These are phyloP conservation scores for Ictidomys tridecemlineatus DNA, from an alignment of 2,113 vertebrate genomes.

Conservation along the genomic window DNA sequence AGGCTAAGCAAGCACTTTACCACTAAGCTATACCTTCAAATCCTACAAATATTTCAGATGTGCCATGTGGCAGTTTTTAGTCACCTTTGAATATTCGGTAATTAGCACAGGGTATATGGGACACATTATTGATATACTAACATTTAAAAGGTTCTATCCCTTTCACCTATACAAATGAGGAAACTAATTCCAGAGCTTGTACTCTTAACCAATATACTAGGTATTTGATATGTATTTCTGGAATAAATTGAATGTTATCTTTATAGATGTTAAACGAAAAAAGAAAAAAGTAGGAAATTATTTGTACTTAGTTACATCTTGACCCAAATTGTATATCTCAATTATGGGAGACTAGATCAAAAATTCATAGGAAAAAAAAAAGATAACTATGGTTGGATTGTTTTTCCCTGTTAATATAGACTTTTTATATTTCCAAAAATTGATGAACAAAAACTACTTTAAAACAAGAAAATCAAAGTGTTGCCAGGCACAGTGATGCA, in stretches of 20 bases:
- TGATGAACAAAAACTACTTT: slow-evolving; percentile 12
- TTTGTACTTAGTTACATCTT: slow-evolving; percentile 2
- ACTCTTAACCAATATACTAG: neutral
- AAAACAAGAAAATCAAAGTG: neutral
- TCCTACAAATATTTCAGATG: neutral
- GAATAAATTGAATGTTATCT: neutral
- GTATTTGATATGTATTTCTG: neutral
- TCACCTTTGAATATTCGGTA: neutral
- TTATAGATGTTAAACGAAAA: neutral
- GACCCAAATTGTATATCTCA: neutral
- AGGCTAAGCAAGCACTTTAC: neutral
- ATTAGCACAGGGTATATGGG: neutral
- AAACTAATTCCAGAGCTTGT: neutral
- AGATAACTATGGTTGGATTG: neutral
- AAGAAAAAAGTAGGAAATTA: neutral
- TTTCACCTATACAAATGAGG: neutral
- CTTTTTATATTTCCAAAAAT: neutral
- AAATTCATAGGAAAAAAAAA: neutral
- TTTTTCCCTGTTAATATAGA: neutral
- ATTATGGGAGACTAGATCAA: neutral
- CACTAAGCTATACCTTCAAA: neutral
- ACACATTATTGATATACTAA: neutral
- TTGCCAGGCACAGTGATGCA: no score
- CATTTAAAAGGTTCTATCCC: neutral
- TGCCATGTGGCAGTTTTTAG: neutral